phyloP scores from a whole-genome alignment of 2,888 invertebrate genomes.

The Ichneumoninae sp. region DNA sequence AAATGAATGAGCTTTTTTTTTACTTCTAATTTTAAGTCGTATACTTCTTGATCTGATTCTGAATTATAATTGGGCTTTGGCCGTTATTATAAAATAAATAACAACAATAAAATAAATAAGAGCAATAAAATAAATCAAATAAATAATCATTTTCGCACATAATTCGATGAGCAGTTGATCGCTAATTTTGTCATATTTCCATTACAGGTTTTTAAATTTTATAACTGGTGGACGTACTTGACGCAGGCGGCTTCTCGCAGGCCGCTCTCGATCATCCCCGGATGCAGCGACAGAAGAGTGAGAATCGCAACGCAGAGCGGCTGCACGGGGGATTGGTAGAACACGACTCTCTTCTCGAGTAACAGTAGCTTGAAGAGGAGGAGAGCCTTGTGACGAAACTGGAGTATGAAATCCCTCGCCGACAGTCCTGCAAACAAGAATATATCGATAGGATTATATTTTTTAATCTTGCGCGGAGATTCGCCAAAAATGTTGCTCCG shows the following conservation, averaged over 20 bases:
- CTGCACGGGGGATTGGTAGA: conserved; percentile 97
- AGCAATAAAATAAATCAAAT: no score
- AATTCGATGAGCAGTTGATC: no score
- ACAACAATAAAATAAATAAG: no score
- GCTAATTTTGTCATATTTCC: no score
- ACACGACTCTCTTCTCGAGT: conserved; percentile 94
- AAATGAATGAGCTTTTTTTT: not conserved
- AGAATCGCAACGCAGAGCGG: conserved; percentile 94
- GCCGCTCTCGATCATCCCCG: conserved; percentile 94
- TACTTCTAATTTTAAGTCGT: no score
- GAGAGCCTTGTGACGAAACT: conserved; percentile 96
- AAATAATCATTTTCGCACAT: no score
- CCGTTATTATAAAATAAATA: no score
- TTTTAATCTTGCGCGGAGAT: not conserved
- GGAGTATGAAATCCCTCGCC: conserved; percentile 91
- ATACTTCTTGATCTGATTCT: no score
- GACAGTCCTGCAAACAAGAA: conserved; percentile 88
- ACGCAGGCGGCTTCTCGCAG: conserved; percentile 93
- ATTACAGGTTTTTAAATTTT: not conserved
- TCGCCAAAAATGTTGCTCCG: no score
- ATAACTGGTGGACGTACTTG: conserved; percentile 85
- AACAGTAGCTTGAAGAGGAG: conserved; percentile 96
- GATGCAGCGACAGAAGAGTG: conserved; percentile 95
- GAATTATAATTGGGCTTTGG: no score
- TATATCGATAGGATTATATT: not conserved